Evolutionary conservation across 2,797 vertebrate species (phyloP), one percentile per base, ranked within the genome.

Genomic region (Xiphophorus birchmanni): DNA sequence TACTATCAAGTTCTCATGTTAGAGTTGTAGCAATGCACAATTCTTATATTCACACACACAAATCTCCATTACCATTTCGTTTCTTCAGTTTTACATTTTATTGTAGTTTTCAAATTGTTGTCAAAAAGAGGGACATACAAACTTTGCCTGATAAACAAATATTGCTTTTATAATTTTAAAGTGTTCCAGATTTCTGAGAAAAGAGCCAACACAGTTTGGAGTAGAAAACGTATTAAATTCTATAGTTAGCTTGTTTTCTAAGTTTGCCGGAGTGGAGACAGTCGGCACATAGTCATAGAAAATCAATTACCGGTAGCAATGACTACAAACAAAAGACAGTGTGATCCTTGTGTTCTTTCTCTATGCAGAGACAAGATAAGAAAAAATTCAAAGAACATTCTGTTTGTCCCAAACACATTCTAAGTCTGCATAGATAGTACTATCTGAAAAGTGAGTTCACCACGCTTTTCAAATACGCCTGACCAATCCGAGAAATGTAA

Each of bases 361-460:
- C 23, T 17, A 52, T 40, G 35, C 21, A 74, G 7, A 78, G 23
- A 10, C 3, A 26, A 37, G 78, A 73, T 73, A 63, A 79, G 71
- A 79, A 60, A 6, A 26, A n/a, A 45, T 40, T 79, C 77, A 58
- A 72, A 79, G 69, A 73, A 48, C 37, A 60, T n/a, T 73, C 29
- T 37, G 67, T 29, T 56, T 29, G 26, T 35, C n/a, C n/a, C 29
- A 45, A 44, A 44, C 40, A 73, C 32, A n/a, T 4, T 26, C 42
- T 47, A 23, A 63, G 71, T 37, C 40, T 17, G n/a, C 18, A 48
- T 26, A 45, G 21, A 74, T 47, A n/a, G 15, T 18, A 15, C 29
- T 60, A 47, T 73, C 71, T 79, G 3, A 26, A 74, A 79, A 40
- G 21, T 11, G 12, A 60, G 29, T 47, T 72, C 44, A 37, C 35